Conservation (phyloP, 1,140 invertebrate species). For the Cyclina sinensis region DNA sequence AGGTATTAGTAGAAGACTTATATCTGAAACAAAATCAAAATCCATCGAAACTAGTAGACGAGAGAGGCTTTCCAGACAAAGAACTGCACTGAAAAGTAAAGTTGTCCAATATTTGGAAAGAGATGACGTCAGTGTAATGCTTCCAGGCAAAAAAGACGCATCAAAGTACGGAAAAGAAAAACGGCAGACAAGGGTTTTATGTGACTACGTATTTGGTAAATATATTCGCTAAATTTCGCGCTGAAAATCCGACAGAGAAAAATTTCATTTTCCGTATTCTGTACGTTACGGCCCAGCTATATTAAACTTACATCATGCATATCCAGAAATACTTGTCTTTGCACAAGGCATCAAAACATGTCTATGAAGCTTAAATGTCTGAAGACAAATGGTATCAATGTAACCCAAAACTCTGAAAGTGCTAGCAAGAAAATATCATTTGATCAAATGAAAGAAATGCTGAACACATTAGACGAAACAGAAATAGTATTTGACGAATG, state of each 20-base stretch:
- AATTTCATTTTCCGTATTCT: neutral
- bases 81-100: neutral
- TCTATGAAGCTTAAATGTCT: neutral
- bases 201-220: constrained; percentile 10
- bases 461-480: neutral
- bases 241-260: neutral
- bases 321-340: neutral
- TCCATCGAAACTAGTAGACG: neutral
- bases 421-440: too few species aligned
- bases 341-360: constrained; percentile 22
- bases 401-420: neutral
- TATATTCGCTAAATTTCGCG: constrained; percentile 23
- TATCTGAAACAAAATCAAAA: neutral
- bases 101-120: neutral
- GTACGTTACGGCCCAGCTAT: neutral
- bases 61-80: neutral
- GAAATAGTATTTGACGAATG: neutral
- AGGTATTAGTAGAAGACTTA: neutral
- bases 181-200: neutral
- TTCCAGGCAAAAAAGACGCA: neutral
- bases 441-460: too few species aligned
- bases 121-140: neutral
- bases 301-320: neutral
- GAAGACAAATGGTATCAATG: neutral
- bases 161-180: too few species aligned